Evolutionary conservation across 2,797 vertebrate genomes (phyloP), one percentile per base, ranked within the genome.

Genomic region (Dallia pectoralis): DNA sequence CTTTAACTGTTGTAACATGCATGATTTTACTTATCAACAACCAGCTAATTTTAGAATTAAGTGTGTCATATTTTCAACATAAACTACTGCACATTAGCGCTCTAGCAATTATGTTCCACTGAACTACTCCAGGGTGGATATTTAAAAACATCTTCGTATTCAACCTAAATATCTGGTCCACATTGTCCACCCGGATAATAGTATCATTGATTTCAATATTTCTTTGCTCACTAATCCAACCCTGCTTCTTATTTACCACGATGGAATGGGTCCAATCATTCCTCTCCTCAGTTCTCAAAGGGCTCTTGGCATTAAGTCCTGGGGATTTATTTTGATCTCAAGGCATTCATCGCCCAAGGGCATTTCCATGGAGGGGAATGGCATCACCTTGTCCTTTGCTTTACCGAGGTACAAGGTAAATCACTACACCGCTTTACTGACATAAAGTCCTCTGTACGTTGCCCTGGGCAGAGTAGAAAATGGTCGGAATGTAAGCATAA

Each of bases 381-480:
- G 78, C 56, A 71, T 56, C 74, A 44, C n/a, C 32, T 16, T 78
- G 73, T 36, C 70, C 67, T 76, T 79, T 79, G 76, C 18, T 63
- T 64, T 69, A 72, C 22, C 61, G 71, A 27, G 67, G 14, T 76
- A 67, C 25, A 53, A n/a, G 11, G n/a, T 56, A 56, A 56, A 56
- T 29, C 51, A 73, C 44, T 14, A 16, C 51, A 47, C 22, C 49
- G 30, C 73, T 72, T 56, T 44, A 72, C 72, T 87, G 82, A 88
- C 71, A 74, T 89, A 82, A 86, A 74, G 32, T 68, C 71, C 73
- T 48, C 30, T 74, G 36, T 44, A 76, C 80, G 71, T 32, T 64
- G 71, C 51, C 69, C 69, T n/a, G n/a, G 51, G 22, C n/a, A n/a
- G n/a, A 53, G 51, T 8, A 53, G n/a, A n/a, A 53, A 53, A n/a